A percentile compares a stretch with the other conserved stretches of the same genome.
These are phyloP conservation scores for Falco peregrinus DNA, from an alignment of 2,797 vertebrate species.

Conservation along the genomic window DNA sequence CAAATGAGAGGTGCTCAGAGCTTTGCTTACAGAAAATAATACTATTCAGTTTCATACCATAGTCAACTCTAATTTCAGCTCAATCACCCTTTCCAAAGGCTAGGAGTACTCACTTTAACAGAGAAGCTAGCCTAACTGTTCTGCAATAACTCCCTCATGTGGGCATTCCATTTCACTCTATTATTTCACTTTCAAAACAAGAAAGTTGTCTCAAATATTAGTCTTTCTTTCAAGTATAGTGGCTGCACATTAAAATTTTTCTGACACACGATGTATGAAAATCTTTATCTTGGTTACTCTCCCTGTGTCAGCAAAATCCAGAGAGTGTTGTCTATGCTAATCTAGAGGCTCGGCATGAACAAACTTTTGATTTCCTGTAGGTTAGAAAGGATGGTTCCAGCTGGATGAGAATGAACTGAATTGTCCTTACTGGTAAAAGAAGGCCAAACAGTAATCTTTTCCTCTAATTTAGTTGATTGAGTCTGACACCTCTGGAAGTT, in stretches of 20 bases:
- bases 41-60: neutral
- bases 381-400: neutral
- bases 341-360: neutral
- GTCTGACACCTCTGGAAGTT: neutral
- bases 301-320: neutral
- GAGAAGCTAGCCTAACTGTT: neutral
- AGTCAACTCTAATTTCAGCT: neutral
- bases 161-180: neutral
- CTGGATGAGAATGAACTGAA: neutral
- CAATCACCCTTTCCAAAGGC: neutral
- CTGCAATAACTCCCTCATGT: conserved; percentile 38
- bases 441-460: neutral
- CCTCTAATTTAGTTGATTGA: neutral
- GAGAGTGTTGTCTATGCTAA: neutral
- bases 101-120: neutral
- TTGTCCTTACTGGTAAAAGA: neutral
- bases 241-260: neutral
- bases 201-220: neutral
- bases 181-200: neutral
- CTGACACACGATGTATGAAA: rapidly evolving
- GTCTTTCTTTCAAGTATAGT: neutral
- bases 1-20: neutral
- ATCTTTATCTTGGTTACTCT: neutral
- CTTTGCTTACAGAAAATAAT: neutral
- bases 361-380: neutral